Evolutionary conservation across 1,140 invertebrate species (phyloP), one percentile per base, ranked within the genome.

Genomic region (Aethina tumida): DNA sequence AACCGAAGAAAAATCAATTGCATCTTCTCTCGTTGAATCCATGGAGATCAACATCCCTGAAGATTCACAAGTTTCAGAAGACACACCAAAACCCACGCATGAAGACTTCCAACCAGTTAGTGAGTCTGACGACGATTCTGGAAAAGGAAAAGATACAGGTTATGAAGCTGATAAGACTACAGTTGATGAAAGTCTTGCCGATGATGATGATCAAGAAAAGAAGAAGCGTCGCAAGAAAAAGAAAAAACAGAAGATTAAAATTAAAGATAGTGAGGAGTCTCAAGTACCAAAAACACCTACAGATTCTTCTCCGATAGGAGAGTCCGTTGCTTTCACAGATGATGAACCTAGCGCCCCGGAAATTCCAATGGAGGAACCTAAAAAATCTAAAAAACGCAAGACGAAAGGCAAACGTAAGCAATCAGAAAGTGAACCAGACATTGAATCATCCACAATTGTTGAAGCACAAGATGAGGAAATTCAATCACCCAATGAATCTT

Each of bases 131-230:
- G 59, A 60, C 32, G 62, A 66, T 16, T 46, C 50, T 3, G 53
- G 43, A 28, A 26, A 40, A 15, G 41, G 54, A 17, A 58, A 59
- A 39, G 65, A 71, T 45, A 62, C 65, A 29, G 70, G 72, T 17
- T 75, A 75, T 51, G 59, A 70, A 13, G 73, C 75, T 32, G 67
- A 72, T 16, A 69, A 69, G 59, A 72, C 68, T 4, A 70, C 68
- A n/a, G 58, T 71, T 10, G 71, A 74, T 43, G 70, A 73, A 50
- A 52, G 55, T 28, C 34, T 59, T n/a, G 60, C 62, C 6, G 63
- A 67, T 34, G 53, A 58, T 28, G 54, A 55, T 29, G 50, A 54
- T 12, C 27, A 46, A 5, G 55, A 58, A 8, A 59, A 59, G 34
- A 53, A 40, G 51, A 67, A 50, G 35, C 67, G 45, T 50, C 63